Percentiles rank a stretch among this genome's conserved stretches.
Evolutionary conservation across 1,140 invertebrate genomes (phyloP).

Genomic region (Leptinotarsa texana): DNA sequence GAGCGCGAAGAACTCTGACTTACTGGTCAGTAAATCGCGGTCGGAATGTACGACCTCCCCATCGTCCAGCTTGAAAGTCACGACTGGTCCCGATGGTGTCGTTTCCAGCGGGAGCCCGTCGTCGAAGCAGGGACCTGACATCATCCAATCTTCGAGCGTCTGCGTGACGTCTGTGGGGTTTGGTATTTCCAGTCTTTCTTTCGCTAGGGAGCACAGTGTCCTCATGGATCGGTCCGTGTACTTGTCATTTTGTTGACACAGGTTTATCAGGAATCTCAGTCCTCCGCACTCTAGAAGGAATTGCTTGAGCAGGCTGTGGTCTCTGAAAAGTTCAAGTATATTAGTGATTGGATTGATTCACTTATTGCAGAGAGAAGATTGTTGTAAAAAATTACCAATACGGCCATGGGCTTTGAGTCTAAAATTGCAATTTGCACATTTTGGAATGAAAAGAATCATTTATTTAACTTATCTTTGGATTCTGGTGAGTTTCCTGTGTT

Average conservation of each 20-base stretch:
- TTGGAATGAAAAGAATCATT: no score
- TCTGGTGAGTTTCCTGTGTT: no score
- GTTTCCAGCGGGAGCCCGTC: not conserved
- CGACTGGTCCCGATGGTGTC: slow-evolving; percentile 49
- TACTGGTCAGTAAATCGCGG: slow-evolving; percentile 63
- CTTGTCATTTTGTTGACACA: slow-evolving; percentile 36
- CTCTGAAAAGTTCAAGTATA: slow-evolving; percentile 34
- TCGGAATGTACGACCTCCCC: slow-evolving; percentile 64
- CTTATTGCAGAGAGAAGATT: no score
- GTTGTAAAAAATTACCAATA: no score
- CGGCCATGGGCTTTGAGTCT: no score
- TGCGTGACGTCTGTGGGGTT: slow-evolving; percentile 28
- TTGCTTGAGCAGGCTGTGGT: slow-evolving; percentile 41
- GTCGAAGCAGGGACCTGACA: not conserved
- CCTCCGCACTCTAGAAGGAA: slow-evolving; percentile 49
- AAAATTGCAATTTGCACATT: no score
- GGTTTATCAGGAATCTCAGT: slow-evolving; percentile 45
- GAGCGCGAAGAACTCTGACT: slow-evolving; percentile 67
- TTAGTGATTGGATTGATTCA: no score
- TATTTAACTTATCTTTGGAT: no score
- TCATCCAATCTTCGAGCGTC: not conserved
- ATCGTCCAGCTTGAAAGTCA: slow-evolving; percentile 69
- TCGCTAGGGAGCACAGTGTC: slow-evolving; percentile 55
- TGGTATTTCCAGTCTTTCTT: slow-evolving; percentile 52
- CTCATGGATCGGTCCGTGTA: slow-evolving; percentile 40